Conservation (phyloP, 2,888 invertebrate species). For the Cremastinae sp. region DNA sequence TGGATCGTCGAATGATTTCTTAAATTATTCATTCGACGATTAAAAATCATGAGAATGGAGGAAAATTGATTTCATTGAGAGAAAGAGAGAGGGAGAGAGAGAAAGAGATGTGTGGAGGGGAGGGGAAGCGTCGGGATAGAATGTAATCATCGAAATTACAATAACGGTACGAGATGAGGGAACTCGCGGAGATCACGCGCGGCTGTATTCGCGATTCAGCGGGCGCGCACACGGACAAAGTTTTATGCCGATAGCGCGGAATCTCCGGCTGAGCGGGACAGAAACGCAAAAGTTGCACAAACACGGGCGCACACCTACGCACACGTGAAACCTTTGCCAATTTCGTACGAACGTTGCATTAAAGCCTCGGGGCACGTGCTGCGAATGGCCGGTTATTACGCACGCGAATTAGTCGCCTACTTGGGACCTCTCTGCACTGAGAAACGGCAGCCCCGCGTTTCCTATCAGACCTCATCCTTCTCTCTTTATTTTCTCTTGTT, state of each 20-base stretch:
- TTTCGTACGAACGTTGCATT: conserved; percentile 62
- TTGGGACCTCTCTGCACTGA: conserved; percentile 53
- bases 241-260: conserved; percentile 25
- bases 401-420: conserved; percentile 69
- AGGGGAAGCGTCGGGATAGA: conserved; percentile 4
- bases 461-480: conserved; percentile 33
- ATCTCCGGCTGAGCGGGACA: conserved; percentile 38
- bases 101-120: no score
- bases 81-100: no score
- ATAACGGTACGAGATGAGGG: conserved; percentile 48
- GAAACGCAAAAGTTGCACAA: background rate
- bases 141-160: conserved; percentile 59
- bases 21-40: conserved; percentile 19
- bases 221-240: conserved; percentile 4
- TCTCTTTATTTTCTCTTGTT: conserved; percentile 54
- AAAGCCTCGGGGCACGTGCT: conserved; percentile 70
- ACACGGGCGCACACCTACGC: conserved; percentile 8
- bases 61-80: conserved; percentile 36
- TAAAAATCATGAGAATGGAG: conserved; percentile 24
- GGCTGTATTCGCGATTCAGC: conserved; percentile 22
- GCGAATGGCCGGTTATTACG: conserved; percentile 71
- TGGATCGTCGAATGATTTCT: no score
- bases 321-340: conserved; percentile 61
- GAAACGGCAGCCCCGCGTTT: conserved; percentile 37
- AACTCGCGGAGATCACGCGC: conserved; percentile 16